Evolutionary conservation across 2,888 invertebrate species (phyloP), one percentile per base, ranked within the genome.

Genomic region (Gymnocheta viridis): DNA sequence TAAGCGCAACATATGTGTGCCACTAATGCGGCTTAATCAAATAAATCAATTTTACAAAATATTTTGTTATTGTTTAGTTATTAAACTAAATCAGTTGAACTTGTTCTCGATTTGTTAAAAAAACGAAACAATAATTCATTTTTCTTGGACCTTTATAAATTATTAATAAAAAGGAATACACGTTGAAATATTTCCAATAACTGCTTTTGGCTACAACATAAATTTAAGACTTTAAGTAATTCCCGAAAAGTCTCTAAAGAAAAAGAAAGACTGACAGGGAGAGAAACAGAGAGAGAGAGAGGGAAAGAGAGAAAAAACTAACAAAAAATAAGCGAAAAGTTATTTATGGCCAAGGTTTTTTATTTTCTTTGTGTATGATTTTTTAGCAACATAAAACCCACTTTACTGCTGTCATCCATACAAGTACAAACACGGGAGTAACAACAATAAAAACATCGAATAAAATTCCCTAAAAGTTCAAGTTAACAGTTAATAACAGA

Each of bases 361-460:
- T 9, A 7, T 56, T 38, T 38, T 29, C n/a, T 17, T 47, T 22
- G 1, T 38, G 3, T 7, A 2, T 19, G 24, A 24, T 38, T 62
- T 62, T 62, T 35, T n/a, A 2, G 17, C 60, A 49, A 44, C 14
- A 70, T 44, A 44, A 69, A 54, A 27, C 29, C 51, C 51, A 69
- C 35, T 54, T 24, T 54, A 69, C 38, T 51, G 35, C 1, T 12
- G 17, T 7, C 29, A 10, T 19, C 22, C 3, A 38, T 7, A 27
- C 27, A 24, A 58, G 22, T 32, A 41, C 17, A 54, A 9, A 10
- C 14, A 9, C 3, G 12, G 0, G 35, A 35, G 22, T 0, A 66
- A 24, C 22, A 67, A 51, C 22, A 67, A 67, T 14, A 66, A 66
- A 49, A 19, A 9, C 14, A 49, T 29, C 24, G 24, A 24, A 19